phyloP scores from a whole-genome alignment of 2,888 invertebrate genomes.

The Drosophila hamatofila region DNA sequence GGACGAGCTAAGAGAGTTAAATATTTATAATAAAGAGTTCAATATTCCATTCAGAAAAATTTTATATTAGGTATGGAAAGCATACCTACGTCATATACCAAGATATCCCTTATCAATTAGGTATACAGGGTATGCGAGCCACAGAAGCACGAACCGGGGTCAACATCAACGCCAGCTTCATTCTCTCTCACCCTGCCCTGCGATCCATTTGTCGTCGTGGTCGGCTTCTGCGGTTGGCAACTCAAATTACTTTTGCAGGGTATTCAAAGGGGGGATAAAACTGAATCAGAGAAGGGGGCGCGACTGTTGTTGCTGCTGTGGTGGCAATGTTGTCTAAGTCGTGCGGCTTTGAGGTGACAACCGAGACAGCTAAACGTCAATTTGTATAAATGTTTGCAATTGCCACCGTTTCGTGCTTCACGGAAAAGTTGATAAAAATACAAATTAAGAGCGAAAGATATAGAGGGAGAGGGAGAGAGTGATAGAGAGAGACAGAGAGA shows the following conservation, averaged over 20 bases:
- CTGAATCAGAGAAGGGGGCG: neutral
- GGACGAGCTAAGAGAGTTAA: too few relatives aligned
- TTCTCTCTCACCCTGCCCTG: neutral
- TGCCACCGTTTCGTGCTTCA: slow-evolving; percentile 55
- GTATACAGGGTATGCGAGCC: slow-evolving; percentile 30
- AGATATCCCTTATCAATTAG: neutral
- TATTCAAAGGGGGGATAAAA: neutral
- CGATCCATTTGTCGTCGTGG: slow-evolving; percentile 4
- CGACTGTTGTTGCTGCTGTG: neutral
- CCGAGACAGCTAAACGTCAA: slow-evolving; percentile 63
- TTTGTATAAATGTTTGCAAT: slow-evolving; percentile 66
- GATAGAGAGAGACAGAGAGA: neutral
- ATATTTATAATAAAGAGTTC: too few relatives aligned
- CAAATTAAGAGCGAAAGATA: slow-evolving; percentile 9
- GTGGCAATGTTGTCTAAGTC: slow-evolving; percentile 33
- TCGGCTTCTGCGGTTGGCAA: slow-evolving; percentile 45
- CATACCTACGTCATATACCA: neutral
- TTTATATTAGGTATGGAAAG: too few relatives aligned
- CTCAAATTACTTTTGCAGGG: slow-evolving; percentile 51
- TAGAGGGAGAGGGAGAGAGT: neutral
- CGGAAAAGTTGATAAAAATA: slow-evolving; percentile 51
- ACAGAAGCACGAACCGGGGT: slow-evolving; percentile 21
- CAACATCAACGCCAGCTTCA: slow-evolving; percentile 10
- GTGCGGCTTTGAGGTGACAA: slow-evolving; percentile 60
- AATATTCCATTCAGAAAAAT: too few relatives aligned